These are phyloP conservation scores for Sander lucioperca DNA, from an alignment of 2,113 vertebrate species.

Conservation along the genomic window DNA sequence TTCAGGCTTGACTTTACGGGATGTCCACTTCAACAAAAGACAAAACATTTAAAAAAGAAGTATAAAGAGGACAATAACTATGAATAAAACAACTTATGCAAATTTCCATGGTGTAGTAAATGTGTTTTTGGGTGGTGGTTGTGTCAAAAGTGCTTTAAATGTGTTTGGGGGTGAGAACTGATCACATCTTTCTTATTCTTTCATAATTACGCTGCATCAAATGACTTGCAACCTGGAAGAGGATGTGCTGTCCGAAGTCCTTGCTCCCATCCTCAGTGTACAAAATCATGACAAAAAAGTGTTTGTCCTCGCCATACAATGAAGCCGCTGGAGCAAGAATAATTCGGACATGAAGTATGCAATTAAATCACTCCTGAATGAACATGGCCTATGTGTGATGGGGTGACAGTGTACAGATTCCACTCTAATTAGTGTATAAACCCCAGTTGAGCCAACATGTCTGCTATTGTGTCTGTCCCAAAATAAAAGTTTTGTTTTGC, in stretches of 20 bases:
- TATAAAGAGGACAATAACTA: conserved; percentile 84
- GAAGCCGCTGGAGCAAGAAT: conserved; percentile 63
- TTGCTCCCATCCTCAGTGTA: conserved; percentile 33
- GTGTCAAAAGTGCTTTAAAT: conserved; percentile 46
- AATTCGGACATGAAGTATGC: conserved; percentile 76
- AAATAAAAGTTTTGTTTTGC: background rate
- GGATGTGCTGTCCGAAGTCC: conserved; percentile 45
- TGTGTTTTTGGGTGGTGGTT: conserved; percentile 75
- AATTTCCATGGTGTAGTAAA: conserved; percentile 80
- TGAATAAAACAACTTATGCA: conserved; percentile 88
- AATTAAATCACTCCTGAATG: conserved; percentile 80
- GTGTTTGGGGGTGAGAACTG: conserved; percentile 29
- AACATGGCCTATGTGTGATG: conserved; percentile 69
- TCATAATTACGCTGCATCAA: conserved; percentile 43
- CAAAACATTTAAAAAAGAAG: conserved; percentile 65
- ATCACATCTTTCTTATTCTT: conserved; percentile 19
- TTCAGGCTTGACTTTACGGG: conserved; percentile 85
- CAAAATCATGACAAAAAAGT: conserved; percentile 54
- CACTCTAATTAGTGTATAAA: conserved; percentile 76
- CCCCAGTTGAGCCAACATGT: conserved; percentile 47
- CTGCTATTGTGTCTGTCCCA: conserved; percentile 12
- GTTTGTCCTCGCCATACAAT: conserved; percentile 66
- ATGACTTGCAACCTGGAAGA: conserved; percentile 35
- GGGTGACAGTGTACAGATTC: conserved; percentile 67
- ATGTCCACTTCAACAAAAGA: conserved; percentile 84